A percentile compares a stretch with the other conserved stretches of the same genome.
Conservation (phyloP, 2,797 vertebrate species). For the Channa striata region DNA sequence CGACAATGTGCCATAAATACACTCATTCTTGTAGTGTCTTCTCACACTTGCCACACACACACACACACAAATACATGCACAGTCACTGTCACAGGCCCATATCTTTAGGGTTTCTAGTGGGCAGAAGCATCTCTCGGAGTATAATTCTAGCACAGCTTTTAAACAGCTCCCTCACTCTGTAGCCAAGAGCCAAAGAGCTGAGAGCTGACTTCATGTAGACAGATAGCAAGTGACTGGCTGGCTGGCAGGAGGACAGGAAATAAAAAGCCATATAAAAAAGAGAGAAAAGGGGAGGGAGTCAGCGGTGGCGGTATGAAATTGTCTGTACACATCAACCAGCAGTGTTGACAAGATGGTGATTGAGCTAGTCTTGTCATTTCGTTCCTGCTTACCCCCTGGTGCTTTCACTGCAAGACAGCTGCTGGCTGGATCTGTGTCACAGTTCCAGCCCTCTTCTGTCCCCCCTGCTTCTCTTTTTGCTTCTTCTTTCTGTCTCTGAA, state of each 20-base stretch:
- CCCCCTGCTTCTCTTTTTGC: slow-evolving; percentile 38
- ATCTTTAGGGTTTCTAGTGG: slow-evolving; percentile 74
- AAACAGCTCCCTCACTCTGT: slow-evolving; percentile 57
- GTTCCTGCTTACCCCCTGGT: slow-evolving; percentile 80
- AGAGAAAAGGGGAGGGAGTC: slow-evolving; percentile 63
- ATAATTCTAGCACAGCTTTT: slow-evolving; percentile 73
- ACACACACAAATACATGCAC: slow-evolving; percentile 24
- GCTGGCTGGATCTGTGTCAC: slow-evolving; percentile 79
- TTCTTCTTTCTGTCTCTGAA: slow-evolving; percentile 47
- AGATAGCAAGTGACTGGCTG: slow-evolving; percentile 79
- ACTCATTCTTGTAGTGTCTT: slow-evolving; percentile 58
- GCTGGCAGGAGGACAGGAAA: slow-evolving; percentile 76
- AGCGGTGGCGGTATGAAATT: slow-evolving; percentile 75
- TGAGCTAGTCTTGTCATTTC: slow-evolving; percentile 85
- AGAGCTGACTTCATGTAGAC: slow-evolving; percentile 71
- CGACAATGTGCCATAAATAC: slow-evolving; percentile 71
- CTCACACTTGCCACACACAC: slow-evolving; percentile 20
- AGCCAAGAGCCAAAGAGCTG: slow-evolving; percentile 74
- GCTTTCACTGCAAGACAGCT: slow-evolving; percentile 79
- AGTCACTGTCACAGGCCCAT: slow-evolving; percentile 53
- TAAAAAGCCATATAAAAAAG: slow-evolving; percentile 71
- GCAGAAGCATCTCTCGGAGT: slow-evolving; percentile 69
- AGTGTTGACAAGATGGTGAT: slow-evolving; percentile 86
- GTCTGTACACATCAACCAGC: slow-evolving; percentile 84
- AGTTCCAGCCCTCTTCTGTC: slow-evolving; percentile 64